Percentiles rank a stretch among this genome's conserved stretches.
These are phyloP conservation scores for Nomada fucata DNA, from an alignment of 2,888 invertebrate genomes.

Conservation along the genomic window DNA sequence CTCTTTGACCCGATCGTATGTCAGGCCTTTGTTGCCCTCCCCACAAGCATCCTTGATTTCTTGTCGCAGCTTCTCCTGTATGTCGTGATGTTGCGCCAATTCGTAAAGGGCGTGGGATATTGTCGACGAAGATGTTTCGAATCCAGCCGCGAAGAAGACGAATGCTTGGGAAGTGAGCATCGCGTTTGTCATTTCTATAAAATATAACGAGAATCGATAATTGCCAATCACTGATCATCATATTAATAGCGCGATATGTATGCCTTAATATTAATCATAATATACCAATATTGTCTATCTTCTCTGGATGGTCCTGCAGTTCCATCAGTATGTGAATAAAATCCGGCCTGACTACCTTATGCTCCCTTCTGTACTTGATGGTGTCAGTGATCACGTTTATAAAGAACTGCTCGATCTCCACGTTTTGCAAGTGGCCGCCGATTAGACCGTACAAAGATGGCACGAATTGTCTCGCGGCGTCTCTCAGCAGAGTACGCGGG, in stretches of 20 bases:
- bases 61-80: slow-evolving; percentile 70
- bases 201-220: too few relatives aligned
- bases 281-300: slow-evolving; percentile 67
- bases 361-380: slow-evolving; percentile 80
- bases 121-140: slow-evolving; percentile 74
- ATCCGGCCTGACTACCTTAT: slow-evolving; percentile 82
- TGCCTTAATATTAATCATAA: not conserved
- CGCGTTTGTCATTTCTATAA: slow-evolving; percentile 64
- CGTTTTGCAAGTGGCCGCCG: too few relatives aligned
- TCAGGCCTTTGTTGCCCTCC: slow-evolving; percentile 78
- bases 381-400: slow-evolving; percentile 76
- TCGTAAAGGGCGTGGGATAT: slow-evolving; percentile 74
- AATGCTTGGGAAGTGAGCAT: slow-evolving; percentile 72
- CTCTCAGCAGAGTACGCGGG: slow-evolving; percentile 21
- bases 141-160: slow-evolving; percentile 76
- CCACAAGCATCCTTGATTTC: slow-evolving; percentile 65
- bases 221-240: too few relatives aligned
- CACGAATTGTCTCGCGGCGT: slow-evolving; percentile 34
- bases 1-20: slow-evolving; percentile 81
- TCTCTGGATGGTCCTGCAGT: slow-evolving; percentile 71
- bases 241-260: too few relatives aligned
- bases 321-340: slow-evolving; percentile 83
- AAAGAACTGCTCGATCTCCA: slow-evolving; percentile 74
- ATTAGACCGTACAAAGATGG: slow-evolving; percentile 46
- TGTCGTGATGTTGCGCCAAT: slow-evolving; percentile 67